Conservation (phyloP, 2,888 invertebrate species). For the Tricholauxania praeusta region DNA sequence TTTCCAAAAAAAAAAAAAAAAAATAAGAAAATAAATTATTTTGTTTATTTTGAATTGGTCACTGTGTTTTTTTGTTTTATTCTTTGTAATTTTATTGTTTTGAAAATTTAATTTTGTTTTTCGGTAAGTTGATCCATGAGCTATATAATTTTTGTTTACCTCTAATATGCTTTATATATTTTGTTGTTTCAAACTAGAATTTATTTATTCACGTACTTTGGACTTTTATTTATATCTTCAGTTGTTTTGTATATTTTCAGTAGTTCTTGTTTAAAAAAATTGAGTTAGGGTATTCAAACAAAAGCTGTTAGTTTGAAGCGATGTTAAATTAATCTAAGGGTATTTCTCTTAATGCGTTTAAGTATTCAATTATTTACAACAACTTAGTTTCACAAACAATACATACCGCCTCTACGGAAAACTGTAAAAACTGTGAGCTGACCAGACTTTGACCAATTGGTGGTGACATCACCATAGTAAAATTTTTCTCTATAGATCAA, state of each 20-base stretch:
- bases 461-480: no score
- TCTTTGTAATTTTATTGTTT: constrained; percentile 18
- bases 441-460: no score
- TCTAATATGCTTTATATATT: neutral
- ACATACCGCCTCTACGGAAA: no score
- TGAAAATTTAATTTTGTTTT: constrained; percentile 19
- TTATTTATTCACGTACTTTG: neutral
- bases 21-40: constrained; percentile 53
- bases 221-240: neutral
- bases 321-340: no score
- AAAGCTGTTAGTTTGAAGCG: no score
- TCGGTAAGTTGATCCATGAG: constrained; percentile 47
- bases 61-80: constrained; percentile 9
- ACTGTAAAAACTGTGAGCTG: no score
- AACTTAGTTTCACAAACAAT: no score
- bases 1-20: constrained; percentile 35
- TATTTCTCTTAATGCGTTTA: no score
- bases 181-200: constrained; percentile 3
- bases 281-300: no score
- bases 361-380: no score
- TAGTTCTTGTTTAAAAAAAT: no score
- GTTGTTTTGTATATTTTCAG: constrained; percentile 6
- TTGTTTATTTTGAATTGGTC: constrained; percentile 45
- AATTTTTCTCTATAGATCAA: no score
- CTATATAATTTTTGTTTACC: constrained; percentile 12